Percentiles rank a stretch among this genome's conserved stretches.
These are phyloP conservation scores for Physella acuta DNA, from an alignment of 1,140 invertebrate genomes.

Conservation along the genomic window DNA sequence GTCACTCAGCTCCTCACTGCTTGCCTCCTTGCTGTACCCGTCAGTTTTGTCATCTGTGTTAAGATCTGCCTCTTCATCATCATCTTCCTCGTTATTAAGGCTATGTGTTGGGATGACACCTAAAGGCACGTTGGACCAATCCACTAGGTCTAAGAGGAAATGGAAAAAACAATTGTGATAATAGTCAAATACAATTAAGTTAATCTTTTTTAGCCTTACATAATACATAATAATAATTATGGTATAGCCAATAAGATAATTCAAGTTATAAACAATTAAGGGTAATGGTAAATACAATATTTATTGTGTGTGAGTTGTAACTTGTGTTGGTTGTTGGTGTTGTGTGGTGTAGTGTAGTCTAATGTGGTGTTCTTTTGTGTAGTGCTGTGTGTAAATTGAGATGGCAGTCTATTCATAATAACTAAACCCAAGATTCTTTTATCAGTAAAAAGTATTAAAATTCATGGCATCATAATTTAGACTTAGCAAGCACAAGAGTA, in stretches of 20 bases:
- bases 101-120: neutral
- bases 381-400: too few relatives aligned
- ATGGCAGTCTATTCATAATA: too few relatives aligned
- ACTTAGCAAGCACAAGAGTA: too few relatives aligned
- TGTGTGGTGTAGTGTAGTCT: too few relatives aligned
- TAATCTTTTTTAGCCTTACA: neutral
- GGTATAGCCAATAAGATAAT: neutral
- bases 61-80: neutral
- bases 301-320: neutral
- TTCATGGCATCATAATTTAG: too few relatives aligned
- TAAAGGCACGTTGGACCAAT: conserved; percentile 11
- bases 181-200: neutral
- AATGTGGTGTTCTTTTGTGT: too few relatives aligned
- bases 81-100: neutral
- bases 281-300: neutral
- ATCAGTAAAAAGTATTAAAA: too few relatives aligned
- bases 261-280: neutral
- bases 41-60: neutral
- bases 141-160: conserved; percentile 10
- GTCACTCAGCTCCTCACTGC: neutral
- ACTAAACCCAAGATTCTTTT: too few relatives aligned
- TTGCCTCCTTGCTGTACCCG: neutral
- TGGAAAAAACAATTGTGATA: neutral
- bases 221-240: neutral
- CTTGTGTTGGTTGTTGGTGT: neutral